Evolutionary conservation across 2,113 vertebrate genomes (phyloP), one percentile per base, ranked within the genome.

Genomic region (Saccopteryx bilineata): DNA sequence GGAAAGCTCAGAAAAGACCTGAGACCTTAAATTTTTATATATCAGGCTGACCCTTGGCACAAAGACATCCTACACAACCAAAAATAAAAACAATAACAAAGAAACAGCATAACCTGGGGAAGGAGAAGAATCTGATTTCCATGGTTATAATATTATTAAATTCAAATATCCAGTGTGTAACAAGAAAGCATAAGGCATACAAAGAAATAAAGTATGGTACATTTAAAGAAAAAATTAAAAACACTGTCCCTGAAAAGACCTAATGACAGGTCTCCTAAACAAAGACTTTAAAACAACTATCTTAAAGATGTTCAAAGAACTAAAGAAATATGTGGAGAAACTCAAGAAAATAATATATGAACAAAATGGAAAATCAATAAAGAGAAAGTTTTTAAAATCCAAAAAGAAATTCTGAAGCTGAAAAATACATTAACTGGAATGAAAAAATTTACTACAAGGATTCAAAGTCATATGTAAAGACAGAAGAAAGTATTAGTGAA

Each of bases 381-480:
- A 33, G 21, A 69, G 5, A 85, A 79, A 71, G 28, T 56, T 82
- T 63, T 58, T 13, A 65, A 60, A 86, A 83, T 60, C 21, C 52
- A 69, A 50, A 91, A 26, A 15, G 11, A 54, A 60, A 39, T 50
- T 72, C 74, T 71, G 11, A 21, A 91, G 33, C 54, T 94, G n/a
- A 91, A 91, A 81, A 80, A 17, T 68, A 83, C 5, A 58, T 8
- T 66, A 75, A 68, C 60, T 88, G 61, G 83, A 87, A 52, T 54
- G 46, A 54, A 82, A 63, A 81, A 83, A 21, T 5, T 60, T 52
- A 84, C 28, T 66, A 18, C 7, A 52, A 7, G 71, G 33, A 65
- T 48, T 93, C 46, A 71, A 54, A 26, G 2, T 8, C 74, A 91
- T 39, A n/a, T 95, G 54, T 95, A 23, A 80, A 91, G 81, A 24